Base-by-base conservation (phyloP, 2,797 vertebrate genomes). In the Anguilla anguilla region DNA sequence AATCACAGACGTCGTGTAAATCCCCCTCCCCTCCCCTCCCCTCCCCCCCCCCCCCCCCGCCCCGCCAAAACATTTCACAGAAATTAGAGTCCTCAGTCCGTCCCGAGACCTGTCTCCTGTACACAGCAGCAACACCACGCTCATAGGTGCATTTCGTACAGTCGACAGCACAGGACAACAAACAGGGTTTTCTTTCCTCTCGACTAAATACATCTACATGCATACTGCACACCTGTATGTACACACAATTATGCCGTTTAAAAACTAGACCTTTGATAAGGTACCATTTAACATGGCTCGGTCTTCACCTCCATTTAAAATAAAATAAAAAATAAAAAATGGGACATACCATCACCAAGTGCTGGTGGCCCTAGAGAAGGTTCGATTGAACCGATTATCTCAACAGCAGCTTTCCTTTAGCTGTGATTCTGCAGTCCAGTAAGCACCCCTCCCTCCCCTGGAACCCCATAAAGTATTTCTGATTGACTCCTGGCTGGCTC, bases 41-140 rank as follows among this genome's bases (percentile, higher is more conserved):
- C 61, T 3, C n/a, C n/a, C 19, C 28, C 19, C 15, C 6, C 1
- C 15, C 28, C 11, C 5, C 22, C 9, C 35, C 87, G 55, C 43
- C 15, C 39, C 59, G 57, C 49, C n/a, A 35, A 85, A 86, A 89
- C 67, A 89, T 89, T 92, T 91, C 90, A 93, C 90, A 92, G 91
- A 91, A 92, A 91, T 90, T 61, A 90, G 84, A 43, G 6, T 81
- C 83, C 49, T 57, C 59, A 77, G 39, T 87, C 84, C 82, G 51
- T 57, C 86, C 87, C 77, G 82, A 83, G 84, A 84, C 84, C 83
- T 83, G 72, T 86, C 81, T 22, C 82, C 64, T 82, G 31, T 81
- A 87, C 31, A 85, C 86, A 91, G 88, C 85, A 83, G 88, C 87
- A 86, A 74, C 88, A 88, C 79, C 39, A 86, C 22, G 81, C 57